Base-by-base conservation (phyloP, 2,113 vertebrate species). In the Trachemys scripta region DNA sequence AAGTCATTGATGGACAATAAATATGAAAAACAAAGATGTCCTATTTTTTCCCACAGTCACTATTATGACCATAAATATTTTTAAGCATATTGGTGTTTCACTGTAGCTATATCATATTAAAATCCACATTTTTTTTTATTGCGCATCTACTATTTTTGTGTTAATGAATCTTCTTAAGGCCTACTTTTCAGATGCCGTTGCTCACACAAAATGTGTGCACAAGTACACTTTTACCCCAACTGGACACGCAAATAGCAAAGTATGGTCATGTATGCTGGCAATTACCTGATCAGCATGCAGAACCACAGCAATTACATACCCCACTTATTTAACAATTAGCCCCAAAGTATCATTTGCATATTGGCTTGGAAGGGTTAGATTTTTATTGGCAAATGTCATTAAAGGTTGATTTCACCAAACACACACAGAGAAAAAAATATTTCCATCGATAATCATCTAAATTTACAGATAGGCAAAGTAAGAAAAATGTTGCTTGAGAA, bases 231-330 rank as follows among this genome's bases (percentile, higher is more conserved):
- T 90, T 65, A 19, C 1, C 82, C 92, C 90, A 93, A 85, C 85
- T 90, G 90, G 91, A 93, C 91, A 80, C 1, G 0, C 89, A 91
- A 95, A 97, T 13, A 97, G 47, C 94, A 88, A 91, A 62, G 90
- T 94, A 59, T 90, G 92, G 82, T 97, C 92, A 75, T 97, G 93
- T 95, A 87, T 84, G 51, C 20, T 82, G 82, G 92, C 92, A 97
- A 97, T 95, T 92, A 94, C 93, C 91, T 96, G 75, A 92, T 94
- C 95, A 91, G 89, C 49, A 87, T 95, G 88, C 89, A 96, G 95
- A 94, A 94, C 93, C 93, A 95, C 87, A 59, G 87, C 94, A 96
- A 96, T 97, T 95, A 94, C 57, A 25, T 19, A 85, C 81, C 95
- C 90, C 89, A 90, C 89, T 94, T 92, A 76, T 92, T 94, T 83